Conservation (phyloP, 2,888 invertebrate genomes). For the Rhagonycha fulva region DNA sequence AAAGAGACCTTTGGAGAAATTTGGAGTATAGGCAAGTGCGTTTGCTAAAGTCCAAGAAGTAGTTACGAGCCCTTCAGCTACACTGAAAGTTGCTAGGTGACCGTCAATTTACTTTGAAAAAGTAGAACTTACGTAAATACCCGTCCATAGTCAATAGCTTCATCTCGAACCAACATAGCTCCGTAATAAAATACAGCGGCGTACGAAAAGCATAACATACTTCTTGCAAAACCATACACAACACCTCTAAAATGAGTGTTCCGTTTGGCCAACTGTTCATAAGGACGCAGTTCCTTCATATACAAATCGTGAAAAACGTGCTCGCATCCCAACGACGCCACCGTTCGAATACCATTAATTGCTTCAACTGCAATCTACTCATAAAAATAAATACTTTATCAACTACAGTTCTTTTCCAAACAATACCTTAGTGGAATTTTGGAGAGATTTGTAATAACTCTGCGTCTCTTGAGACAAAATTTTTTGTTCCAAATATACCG, state of each 20-base stretch:
- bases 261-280: slow-evolving; percentile 62
- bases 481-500: slow-evolving; percentile 69
- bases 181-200: slow-evolving; percentile 75
- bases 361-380: slow-evolving; percentile 72
- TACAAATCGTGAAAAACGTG: slow-evolving; percentile 68
- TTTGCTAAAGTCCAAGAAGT: slow-evolving; percentile 70
- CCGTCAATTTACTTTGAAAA: neutral
- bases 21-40: slow-evolving; percentile 75
- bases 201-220: slow-evolving; percentile 72
- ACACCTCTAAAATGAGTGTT: slow-evolving; percentile 69
- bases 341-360: slow-evolving; percentile 77
- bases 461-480: slow-evolving; percentile 68
- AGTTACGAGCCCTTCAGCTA: slow-evolving; percentile 73
- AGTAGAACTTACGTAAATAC: slow-evolving; percentile 69
- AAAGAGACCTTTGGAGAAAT: slow-evolving; percentile 77
- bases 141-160: slow-evolving; percentile 60
- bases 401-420: slow-evolving; percentile 65
- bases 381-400: neutral
- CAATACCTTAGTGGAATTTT: slow-evolving; percentile 70
- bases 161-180: slow-evolving; percentile 65
- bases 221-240: slow-evolving; percentile 71
- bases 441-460: slow-evolving; percentile 70
- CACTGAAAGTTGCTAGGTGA: slow-evolving; percentile 55
- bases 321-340: slow-evolving; percentile 74
- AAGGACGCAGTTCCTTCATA: slow-evolving; percentile 62